phyloP scores from a whole-genome alignment of 2,888 invertebrate species.

The Germaria angustata region DNA sequence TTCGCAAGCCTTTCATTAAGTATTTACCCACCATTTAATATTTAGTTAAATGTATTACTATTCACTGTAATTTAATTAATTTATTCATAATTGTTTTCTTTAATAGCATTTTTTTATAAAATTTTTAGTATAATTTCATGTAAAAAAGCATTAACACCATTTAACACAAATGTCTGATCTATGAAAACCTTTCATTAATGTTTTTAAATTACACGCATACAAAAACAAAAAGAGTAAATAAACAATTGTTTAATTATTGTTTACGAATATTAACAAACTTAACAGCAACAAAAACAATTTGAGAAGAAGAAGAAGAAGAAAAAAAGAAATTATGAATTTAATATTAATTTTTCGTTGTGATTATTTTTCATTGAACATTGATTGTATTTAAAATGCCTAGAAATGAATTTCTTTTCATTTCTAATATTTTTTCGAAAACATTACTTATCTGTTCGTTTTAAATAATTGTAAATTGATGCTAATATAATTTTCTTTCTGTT shows the following conservation, averaged over 20 bases:
- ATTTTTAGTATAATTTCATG: conserved; percentile 24
- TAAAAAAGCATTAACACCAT: conserved; percentile 57
- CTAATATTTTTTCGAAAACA: neutral
- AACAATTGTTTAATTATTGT: conserved; percentile 47
- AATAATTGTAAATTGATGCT: conserved; percentile 8
- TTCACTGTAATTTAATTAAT: too few relatives aligned
- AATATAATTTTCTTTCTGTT: conserved; percentile 8
- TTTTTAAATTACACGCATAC: conserved; percentile 8
- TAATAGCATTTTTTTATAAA: conserved; percentile 17
- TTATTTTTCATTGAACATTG: conserved; percentile 43
- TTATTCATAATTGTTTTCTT: neutral
- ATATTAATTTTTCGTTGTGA: neutral
- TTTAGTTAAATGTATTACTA: too few relatives aligned
- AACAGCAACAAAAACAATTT: neutral
- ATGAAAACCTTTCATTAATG: conserved; percentile 40
- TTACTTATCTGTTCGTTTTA: conserved; percentile 21
- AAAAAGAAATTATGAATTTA: conserved; percentile 14
- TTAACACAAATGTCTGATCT: conserved; percentile 40
- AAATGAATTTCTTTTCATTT: conserved; percentile 44
- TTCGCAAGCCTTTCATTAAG: too few relatives aligned
- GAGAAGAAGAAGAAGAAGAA: too few relatives aligned
- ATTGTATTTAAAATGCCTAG: conserved; percentile 26
- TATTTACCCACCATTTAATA: too few relatives aligned
- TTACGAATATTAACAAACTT: conserved; percentile 25
- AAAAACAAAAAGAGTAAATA: neutral